Conservation (phyloP, 2,113 vertebrate genomes). For the Mirza zaza region DNA sequence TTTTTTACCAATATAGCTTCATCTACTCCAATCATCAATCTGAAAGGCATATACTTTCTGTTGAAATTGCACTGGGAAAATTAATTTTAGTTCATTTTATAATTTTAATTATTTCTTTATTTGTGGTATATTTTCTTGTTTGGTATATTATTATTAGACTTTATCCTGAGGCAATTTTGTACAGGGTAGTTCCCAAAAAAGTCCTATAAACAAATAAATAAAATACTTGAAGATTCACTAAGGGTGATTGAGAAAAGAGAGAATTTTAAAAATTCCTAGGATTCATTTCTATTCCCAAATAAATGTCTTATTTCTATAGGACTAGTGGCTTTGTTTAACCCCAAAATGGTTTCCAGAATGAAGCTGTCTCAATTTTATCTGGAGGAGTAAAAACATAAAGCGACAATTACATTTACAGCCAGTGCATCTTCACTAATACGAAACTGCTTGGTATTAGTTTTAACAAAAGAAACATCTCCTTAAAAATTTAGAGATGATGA, state of each 20-base stretch:
- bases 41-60: not conserved
- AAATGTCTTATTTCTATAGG: not conserved
- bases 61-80: not conserved
- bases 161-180: not conserved
- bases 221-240: not conserved
- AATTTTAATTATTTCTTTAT: not conserved
- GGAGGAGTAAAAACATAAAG: not conserved
- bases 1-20: not conserved
- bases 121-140: not conserved
- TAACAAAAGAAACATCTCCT: not conserved
- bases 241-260: not conserved
- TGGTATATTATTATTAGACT: not conserved
- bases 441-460: not conserved
- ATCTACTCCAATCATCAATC: not conserved
- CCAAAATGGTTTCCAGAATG: not conserved
- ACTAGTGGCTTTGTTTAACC: not conserved
- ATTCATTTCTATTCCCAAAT: not conserved
- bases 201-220: not conserved
- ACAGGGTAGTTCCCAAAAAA: not conserved
- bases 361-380: conserved; percentile 16
- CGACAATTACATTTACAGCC: not conserved
- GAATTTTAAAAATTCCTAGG: not conserved
- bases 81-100: not conserved
- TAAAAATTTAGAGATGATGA: not conserved
- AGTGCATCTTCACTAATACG: not conserved